Conservation (phyloP, 2,113 vertebrate genomes). For the Potamarius usumacintae region DNA sequence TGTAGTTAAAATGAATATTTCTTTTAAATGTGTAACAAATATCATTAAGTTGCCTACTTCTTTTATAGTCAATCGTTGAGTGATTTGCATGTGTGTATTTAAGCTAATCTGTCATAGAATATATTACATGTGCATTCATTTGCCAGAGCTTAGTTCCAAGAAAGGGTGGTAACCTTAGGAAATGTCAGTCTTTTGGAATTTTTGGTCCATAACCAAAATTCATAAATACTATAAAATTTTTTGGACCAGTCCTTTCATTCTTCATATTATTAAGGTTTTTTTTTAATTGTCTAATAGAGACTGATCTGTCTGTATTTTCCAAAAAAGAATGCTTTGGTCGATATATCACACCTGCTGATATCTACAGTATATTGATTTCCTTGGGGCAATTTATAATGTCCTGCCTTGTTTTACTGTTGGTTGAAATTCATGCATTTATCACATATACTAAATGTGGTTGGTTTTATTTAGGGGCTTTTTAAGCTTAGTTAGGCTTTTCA, state of each 20-base stretch:
- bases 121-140: conserved; percentile 67
- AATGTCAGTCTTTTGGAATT: conserved; percentile 19
- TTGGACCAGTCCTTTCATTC: neutral
- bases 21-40: conserved; percentile 4
- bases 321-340: neutral
- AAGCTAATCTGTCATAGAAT: conserved; percentile 53
- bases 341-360: neutral
- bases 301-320: neutral
- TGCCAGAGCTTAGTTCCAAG: conserved; percentile 34
- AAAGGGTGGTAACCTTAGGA: conserved; percentile 43
- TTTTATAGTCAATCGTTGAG: conserved; percentile 47
- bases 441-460: neutral
- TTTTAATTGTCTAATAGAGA: neutral
- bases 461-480: neutral
- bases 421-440: neutral
- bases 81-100: conserved; percentile 63
- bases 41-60: conserved; percentile 21
- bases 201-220: neutral
- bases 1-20: neutral
- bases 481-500: neutral
- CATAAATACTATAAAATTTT: neutral
- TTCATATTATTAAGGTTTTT: neutral
- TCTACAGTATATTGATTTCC: neutral
- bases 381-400: neutral
- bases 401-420: neutral